These are phyloP conservation scores for Calidris pygmaea DNA, from an alignment of 2,113 vertebrate genomes.

Conservation along the genomic window DNA sequence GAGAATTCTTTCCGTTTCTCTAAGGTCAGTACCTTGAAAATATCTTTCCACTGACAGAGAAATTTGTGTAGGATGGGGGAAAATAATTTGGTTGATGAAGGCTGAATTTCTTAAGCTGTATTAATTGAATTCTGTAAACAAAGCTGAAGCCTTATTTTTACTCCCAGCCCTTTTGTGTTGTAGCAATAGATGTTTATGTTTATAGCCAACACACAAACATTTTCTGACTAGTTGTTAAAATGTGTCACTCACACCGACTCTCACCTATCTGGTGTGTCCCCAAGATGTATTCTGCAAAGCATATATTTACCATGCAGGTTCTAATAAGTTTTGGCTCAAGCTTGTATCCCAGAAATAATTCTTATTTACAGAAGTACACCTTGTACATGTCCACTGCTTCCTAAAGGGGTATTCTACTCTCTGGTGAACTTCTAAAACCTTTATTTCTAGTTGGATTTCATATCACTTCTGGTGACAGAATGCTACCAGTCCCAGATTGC, in stretches of 20 bases:
- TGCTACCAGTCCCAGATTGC: neutral
- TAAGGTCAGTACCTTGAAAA: slow-evolving; percentile 80
- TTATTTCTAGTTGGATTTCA: neutral
- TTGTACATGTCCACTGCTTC: neutral
- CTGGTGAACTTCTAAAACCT: neutral
- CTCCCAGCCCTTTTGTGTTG: neutral
- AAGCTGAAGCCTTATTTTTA: neutral
- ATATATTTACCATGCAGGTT: neutral
- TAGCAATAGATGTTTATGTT: neutral
- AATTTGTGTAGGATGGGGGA: neutral
- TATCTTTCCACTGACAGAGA: neutral
- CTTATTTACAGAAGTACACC: neutral
- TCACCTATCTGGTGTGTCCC: neutral
- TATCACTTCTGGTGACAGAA: neutral
- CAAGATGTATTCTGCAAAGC: neutral
- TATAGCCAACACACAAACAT: neutral
- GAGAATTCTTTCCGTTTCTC: slow-evolving; percentile 87
- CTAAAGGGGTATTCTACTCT: neutral
- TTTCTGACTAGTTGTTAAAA: neutral
- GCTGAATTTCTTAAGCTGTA: neutral
- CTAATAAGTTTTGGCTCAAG: neutral
- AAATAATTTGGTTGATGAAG: neutral
- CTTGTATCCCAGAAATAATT: neutral
- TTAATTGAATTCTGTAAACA: neutral
- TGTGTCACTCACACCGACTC: neutral